Evolutionary conservation across 2,797 vertebrate genomes (phyloP), one percentile per base, ranked within the genome.

Genomic region (Phyllotis vaccarum): DNA sequence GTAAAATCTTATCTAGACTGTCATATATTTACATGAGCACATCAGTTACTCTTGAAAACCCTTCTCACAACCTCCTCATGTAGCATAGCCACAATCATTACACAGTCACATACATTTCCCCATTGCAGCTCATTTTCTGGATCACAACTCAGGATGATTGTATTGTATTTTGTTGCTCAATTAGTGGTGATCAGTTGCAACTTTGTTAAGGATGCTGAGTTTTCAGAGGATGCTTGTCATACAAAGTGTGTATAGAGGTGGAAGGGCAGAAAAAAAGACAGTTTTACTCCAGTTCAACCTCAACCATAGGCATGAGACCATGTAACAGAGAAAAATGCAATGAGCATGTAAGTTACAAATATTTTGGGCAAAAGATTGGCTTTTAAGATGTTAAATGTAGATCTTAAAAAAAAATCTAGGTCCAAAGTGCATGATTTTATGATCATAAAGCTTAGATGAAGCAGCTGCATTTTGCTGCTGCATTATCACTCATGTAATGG

Each of bases 391-490:
- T 37, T 91, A 81, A 79, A 52, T 92, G 91, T 46, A 72, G 90
- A 96, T 86, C 94, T 94, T 94, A 79, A 90, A 68, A 94, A 78
- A 8, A 22, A 9, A n/a, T 24, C 24, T 11, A 64, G 46, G 40
- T 92, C 14, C 14, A 54, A 90, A 94, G 68, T 58, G n/a, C 54
- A 5, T 21, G 56, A 92, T 34, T 92, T 93, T 56, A 40, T 72
- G 86, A 64, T 87, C 68, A 52, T 5, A 49, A 82, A 80, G 92
- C 90, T 43, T 16, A 91, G 76, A 72, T 40, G 93, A 81, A 91
- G 58, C 95, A 97, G 96, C 96, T 96, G 95, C 91, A 46, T n/a
- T 58, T 78, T 43, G 62, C 89, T 86, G 89, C 58, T 29, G 1
- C 60, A 34, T 40, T 87, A 54, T 68, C 82, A 52, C 40, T 87